Evolutionary conservation across 2,113 vertebrate genomes (phyloP).

Genomic region (Sclerurus mexicanus): DNA sequence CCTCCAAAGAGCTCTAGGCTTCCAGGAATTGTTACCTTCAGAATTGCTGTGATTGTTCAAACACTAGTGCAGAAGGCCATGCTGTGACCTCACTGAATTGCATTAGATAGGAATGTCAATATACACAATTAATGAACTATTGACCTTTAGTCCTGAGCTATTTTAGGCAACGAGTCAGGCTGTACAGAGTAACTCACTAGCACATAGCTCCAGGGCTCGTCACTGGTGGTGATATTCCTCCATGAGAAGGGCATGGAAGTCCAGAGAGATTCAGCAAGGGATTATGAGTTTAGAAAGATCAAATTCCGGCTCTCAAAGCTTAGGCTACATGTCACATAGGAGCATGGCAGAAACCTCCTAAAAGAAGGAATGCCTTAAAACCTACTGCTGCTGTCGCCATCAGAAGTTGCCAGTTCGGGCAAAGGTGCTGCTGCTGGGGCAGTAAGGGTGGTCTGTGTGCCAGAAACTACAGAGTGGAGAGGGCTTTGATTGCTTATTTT

Average conservation of each 20-base stretch:
- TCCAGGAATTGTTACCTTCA: neutral
- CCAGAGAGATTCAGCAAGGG: neutral
- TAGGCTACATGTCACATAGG: neutral
- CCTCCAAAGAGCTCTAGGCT: neutral
- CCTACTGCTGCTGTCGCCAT: neutral
- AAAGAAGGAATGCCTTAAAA: neutral
- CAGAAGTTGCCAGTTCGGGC: neutral
- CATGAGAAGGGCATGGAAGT: rapidly evolving
- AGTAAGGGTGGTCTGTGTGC: neutral
- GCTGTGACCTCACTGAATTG: neutral
- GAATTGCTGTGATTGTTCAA: neutral
- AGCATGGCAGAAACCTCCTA: neutral
- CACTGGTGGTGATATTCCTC: neutral
- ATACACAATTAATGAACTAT: neutral
- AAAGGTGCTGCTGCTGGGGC: neutral
- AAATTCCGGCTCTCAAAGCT: neutral
- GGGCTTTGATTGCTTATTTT: neutral
- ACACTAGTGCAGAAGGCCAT: neutral
- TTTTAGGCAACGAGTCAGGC: neutral
- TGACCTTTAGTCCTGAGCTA: constrained; percentile 10
- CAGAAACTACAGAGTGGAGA: neutral
- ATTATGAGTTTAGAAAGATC: neutral
- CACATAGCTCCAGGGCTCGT: neutral
- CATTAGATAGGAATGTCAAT: constrained; percentile 21
- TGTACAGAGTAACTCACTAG: neutral